phyloP scores from a whole-genome alignment of 2,888 invertebrate species.

The Drosophila rellima region DNA sequence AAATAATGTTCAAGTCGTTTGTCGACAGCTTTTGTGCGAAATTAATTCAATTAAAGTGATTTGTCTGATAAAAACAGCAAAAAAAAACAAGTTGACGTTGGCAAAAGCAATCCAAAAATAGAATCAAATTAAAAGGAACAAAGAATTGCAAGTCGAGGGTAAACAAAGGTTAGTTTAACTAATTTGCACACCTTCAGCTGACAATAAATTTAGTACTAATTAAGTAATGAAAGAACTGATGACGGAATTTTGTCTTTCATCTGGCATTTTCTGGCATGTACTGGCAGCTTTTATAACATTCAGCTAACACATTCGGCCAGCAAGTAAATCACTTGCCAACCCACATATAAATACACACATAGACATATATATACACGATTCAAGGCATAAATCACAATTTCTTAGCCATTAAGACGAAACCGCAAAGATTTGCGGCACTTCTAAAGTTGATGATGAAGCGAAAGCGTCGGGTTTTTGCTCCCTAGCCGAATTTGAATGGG shows the following conservation, averaged over 20 bases:
- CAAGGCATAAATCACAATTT: conserved; percentile 72
- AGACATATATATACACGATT: conserved; percentile 37
- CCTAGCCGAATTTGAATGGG: conserved; percentile 37
- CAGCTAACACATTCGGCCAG: conserved; percentile 31
- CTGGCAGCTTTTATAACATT: conserved; percentile 22
- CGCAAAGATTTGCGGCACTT: conserved; percentile 79
- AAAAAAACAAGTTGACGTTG: conserved; percentile 15
- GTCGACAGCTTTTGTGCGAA: conserved; percentile 18
- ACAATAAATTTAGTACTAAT: conserved; percentile 53
- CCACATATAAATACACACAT: conserved; percentile 29
- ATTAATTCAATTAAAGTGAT: conserved; percentile 68
- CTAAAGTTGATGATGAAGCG: conserved; percentile 69
- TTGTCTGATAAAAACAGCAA: conserved; percentile 47
- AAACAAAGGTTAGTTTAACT: conserved; percentile 37
- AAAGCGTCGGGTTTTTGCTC: conserved; percentile 40
- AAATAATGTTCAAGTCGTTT: conserved; percentile 10
- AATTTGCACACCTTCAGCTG: conserved; percentile 59
- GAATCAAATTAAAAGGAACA: not conserved
- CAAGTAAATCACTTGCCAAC: conserved; percentile 62
- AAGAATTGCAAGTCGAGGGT: conserved; percentile 4
- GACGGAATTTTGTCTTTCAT: not conserved
- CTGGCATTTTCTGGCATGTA: conserved; percentile 2
- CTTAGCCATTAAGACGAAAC: conserved; percentile 80
- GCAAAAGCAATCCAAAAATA: conserved; percentile 23
- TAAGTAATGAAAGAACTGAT: conserved; percentile 50